Evolutionary conservation across 2,888 invertebrate species (phyloP).

Genomic region (Tenthredo notha): DNA sequence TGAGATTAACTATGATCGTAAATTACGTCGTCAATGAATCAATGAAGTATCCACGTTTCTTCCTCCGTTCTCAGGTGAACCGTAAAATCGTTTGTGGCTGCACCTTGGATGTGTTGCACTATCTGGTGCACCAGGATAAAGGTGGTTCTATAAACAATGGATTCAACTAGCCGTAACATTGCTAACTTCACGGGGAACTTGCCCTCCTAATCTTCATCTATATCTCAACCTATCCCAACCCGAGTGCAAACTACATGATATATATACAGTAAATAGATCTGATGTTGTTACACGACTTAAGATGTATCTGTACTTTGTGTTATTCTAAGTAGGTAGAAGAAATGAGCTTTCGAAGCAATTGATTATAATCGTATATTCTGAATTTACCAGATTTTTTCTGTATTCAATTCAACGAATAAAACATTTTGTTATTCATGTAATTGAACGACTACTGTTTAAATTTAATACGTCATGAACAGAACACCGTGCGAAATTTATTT

Average conservation of each 20-base stretch:
- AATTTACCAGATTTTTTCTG: background rate
- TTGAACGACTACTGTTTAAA: background rate
- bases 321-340: background rate
- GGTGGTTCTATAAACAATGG: conserved; percentile 59
- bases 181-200: conserved; percentile 61
- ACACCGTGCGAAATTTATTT: background rate
- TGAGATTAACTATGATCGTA: background rate
- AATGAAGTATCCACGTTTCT: conserved; percentile 19
- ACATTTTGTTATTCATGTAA: background rate
- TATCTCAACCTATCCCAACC: conserved; percentile 47
- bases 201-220: conserved; percentile 53
- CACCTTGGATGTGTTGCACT: conserved; percentile 55
- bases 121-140: conserved; percentile 55
- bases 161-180: conserved; percentile 64
- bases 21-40: conserved; percentile 36
- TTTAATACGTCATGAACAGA: conserved; percentile 12
- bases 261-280: background rate
- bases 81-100: conserved; percentile 54
- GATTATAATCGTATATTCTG: too few relatives aligned
- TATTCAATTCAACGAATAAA: background rate
- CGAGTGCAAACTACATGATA: conserved; percentile 4
- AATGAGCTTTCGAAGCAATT: background rate
- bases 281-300: background rate
- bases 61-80: conserved; percentile 38
- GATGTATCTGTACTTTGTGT: background rate